phyloP scores from a whole-genome alignment of 2,797 vertebrate genomes.

The Pempheris klunzingeri region DNA sequence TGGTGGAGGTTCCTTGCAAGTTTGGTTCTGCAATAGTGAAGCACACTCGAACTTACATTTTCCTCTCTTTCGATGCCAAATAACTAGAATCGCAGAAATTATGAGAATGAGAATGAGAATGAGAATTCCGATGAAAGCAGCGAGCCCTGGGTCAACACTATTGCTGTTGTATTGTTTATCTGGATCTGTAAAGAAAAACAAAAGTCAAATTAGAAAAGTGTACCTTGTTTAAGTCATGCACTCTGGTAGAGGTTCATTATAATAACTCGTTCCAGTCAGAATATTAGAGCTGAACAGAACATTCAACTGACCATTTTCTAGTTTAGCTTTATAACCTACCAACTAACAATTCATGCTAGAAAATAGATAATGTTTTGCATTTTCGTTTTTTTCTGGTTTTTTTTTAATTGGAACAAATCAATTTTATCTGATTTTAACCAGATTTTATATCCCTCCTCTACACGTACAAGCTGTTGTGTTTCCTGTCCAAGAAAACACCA shows the following conservation, averaged over 20 bases:
- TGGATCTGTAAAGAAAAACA: background rate
- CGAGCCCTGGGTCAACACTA: fast-evolving
- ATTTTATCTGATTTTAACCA: background rate
- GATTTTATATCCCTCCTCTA: background rate
- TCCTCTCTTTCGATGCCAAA: fast-evolving
- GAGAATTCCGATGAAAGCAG: fast-evolving
- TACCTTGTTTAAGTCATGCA: background rate
- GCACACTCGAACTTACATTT: background rate
- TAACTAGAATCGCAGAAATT: fast-evolving
- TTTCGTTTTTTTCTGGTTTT: background rate
- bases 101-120: fast-evolving
- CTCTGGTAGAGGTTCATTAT: background rate
- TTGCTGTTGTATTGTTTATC: too few relatives aligned
- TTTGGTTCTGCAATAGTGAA: too few relatives aligned
- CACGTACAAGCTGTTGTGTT: background rate
- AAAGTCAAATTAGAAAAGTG: background rate
- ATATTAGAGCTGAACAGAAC: background rate
- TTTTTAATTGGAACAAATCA: too few relatives aligned
- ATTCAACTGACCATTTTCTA: background rate
- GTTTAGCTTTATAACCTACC: background rate
- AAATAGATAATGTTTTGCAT: background rate
- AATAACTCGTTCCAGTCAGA: background rate
- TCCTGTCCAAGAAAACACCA: background rate
- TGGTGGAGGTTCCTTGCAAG: too few relatives aligned
- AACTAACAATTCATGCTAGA: background rate